Evolutionary conservation across 2,888 invertebrate species (phyloP).

Genomic region (Lypha dubia): DNA sequence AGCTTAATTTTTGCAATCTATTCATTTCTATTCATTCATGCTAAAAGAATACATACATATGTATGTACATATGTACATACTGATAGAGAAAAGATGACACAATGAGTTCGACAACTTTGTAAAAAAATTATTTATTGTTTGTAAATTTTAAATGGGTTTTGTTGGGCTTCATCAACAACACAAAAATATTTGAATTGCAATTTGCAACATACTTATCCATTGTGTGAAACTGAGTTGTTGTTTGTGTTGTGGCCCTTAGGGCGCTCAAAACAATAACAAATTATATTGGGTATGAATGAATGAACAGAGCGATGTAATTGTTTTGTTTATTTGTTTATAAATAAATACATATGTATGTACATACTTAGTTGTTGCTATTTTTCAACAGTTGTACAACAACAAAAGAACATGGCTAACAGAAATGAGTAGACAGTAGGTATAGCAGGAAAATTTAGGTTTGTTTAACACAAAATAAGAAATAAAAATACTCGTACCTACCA

Average conservation of each 20-base stretch:
- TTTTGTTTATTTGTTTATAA: not conserved
- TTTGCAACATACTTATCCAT: no score
- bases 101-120: no score
- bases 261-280: constrained; percentile 18
- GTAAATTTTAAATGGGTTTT: no score
- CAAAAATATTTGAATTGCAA: not conserved
- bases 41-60: no score
- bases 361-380: constrained; percentile 70
- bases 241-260: not conserved
- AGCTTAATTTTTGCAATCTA: not conserved
- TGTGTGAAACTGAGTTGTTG: not conserved
- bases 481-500: constrained; percentile 4
- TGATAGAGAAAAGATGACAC: no score
- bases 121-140: no score
- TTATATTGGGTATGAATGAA: not conserved
- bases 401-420: constrained; percentile 74
- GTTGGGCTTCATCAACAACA: not conserved
- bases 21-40: not conserved
- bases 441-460: constrained; percentile 37
- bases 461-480: constrained; percentile 17
- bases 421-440: constrained; percentile 71
- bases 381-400: constrained; percentile 73
- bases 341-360: not conserved
- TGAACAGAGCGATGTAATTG: not conserved
- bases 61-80: not conserved